These are phyloP conservation scores for Marisa cornuarietis DNA, from an alignment of 1,140 invertebrate genomes.

Conservation along the genomic window DNA sequence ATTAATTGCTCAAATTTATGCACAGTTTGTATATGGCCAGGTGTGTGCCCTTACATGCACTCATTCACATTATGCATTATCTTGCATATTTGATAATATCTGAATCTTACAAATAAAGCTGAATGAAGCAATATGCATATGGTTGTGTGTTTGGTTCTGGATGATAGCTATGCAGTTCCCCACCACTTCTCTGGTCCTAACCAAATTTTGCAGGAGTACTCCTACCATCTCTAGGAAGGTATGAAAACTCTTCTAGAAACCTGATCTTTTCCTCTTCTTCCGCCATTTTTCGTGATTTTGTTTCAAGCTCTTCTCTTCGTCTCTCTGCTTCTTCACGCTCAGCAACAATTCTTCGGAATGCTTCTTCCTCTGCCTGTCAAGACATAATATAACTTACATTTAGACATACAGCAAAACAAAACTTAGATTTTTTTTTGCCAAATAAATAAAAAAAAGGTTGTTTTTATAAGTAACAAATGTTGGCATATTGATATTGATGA, in stretches of 20 bases:
- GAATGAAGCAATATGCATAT: too few relatives aligned
- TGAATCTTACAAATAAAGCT: too few relatives aligned
- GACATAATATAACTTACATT: background rate
- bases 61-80: too few relatives aligned
- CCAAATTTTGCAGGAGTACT: too few relatives aligned
- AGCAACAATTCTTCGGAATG: conserved; percentile 43
- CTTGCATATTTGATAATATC: too few relatives aligned
- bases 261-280: conserved; percentile 41
- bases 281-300: conserved; percentile 34
- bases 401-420: background rate
- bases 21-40: too few relatives aligned
- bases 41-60: too few relatives aligned
- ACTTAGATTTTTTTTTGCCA: background rate
- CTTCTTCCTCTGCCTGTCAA: conserved; percentile 52
- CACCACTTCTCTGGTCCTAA: too few relatives aligned
- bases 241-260: conserved; percentile 17
- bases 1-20: too few relatives aligned
- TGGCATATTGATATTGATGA: background rate
- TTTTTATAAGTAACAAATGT: background rate
- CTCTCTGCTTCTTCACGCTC: conserved; percentile 47
- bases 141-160: too few relatives aligned
- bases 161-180: too few relatives aligned
- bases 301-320: conserved; percentile 37
- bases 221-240: background rate
- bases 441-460: background rate